A percentile compares a stretch with the other conserved stretches of the same genome.
Conservation (phyloP, 1,140 invertebrate genomes). For the Hycleus phaleratus region DNA sequence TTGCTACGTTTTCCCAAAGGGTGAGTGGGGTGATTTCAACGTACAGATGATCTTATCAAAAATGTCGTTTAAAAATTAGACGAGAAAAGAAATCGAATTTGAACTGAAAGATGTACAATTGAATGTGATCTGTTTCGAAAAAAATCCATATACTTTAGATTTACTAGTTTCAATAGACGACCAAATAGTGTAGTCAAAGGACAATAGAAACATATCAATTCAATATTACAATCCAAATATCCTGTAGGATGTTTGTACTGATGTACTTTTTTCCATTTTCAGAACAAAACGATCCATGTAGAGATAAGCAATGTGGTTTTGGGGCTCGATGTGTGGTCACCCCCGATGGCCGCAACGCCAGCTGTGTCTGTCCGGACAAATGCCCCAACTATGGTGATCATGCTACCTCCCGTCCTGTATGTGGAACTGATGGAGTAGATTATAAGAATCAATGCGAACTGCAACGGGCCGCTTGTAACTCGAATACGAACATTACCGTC, state of each 20-base stretch:
- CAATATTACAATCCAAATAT: no score
- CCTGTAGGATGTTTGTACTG: no score
- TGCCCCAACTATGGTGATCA: slow-evolving; percentile 77
- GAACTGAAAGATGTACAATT: no score
- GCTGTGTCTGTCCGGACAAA: slow-evolving; percentile 64
- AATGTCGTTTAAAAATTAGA: no score
- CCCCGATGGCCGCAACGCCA: slow-evolving; percentile 63
- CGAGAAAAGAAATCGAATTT: no score
- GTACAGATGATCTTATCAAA: no score
- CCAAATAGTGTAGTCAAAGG: no score
- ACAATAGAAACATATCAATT: no score
- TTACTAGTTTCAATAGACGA: no score
- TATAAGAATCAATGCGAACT: slow-evolving; percentile 77
- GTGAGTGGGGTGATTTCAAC: slow-evolving; percentile 34
- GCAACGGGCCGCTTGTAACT: slow-evolving; percentile 64
- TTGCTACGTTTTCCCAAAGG: slow-evolving; percentile 49
- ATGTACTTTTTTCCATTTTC: slow-evolving; percentile 38
- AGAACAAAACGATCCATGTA: slow-evolving; percentile 74
- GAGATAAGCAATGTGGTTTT: slow-evolving; percentile 60
- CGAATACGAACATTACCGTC: slow-evolving; percentile 68
- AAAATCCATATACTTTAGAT: no score
- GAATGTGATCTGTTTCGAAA: no score
- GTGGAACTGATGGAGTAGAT: slow-evolving; percentile 64
- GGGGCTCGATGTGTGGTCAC: slow-evolving; percentile 69
- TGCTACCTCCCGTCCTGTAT: slow-evolving; percentile 63